Evolutionary conservation across 2,113 vertebrate genomes (phyloP), one percentile per base, ranked within the genome.

Genomic region (Perca flavescens): DNA sequence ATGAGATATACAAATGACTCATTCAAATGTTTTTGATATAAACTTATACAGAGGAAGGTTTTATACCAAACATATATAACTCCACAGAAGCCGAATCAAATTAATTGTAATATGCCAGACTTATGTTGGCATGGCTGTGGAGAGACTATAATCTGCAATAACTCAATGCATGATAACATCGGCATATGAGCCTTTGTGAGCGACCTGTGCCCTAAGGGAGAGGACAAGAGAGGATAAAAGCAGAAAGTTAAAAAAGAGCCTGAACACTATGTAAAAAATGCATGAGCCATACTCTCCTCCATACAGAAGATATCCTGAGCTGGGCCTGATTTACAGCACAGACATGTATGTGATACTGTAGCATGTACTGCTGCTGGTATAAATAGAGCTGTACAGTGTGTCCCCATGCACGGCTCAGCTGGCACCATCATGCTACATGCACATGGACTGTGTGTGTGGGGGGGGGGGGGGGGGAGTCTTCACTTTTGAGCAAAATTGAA

Each of bases 341-440:
- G 63, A n/a, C 14, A 52, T 60, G 4, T 47, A 3, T n/a, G 31
- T 31, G 13, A 40, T 25, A 4, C n/a, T 73, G 53, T 31, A 16
- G 7, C 69, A 66, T 50, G 34, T 54, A 34, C 5, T 40, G 66
- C 6, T 12, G 28, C 4, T 28, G n/a, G 54, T 74, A 69, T 70
- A 82, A 76, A 76, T 70, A 82, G 65, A 82, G 57, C 50, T 36
- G 58, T 34, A 82, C 73, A 77, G 28, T 50, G 3, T 70, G 80
- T 82, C 13, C 46, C 40, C 17, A 19, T 43, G 46, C 34, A 43
- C 10, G 9, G 40, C 36, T 53, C 43, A 25, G 21, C 21, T 46
- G 54, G 50, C 3, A 43, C 21, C 28, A 28, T 58, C 53, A 50
- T 68, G 28, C 6, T 60, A 7, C 40, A 79, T 63, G 34, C 14